Percentiles rank a stretch among this genome's conserved stretches.
These are phyloP conservation scores for Urophycis tenuis DNA, from an alignment of 2,797 vertebrate genomes.

Conservation along the genomic window DNA sequence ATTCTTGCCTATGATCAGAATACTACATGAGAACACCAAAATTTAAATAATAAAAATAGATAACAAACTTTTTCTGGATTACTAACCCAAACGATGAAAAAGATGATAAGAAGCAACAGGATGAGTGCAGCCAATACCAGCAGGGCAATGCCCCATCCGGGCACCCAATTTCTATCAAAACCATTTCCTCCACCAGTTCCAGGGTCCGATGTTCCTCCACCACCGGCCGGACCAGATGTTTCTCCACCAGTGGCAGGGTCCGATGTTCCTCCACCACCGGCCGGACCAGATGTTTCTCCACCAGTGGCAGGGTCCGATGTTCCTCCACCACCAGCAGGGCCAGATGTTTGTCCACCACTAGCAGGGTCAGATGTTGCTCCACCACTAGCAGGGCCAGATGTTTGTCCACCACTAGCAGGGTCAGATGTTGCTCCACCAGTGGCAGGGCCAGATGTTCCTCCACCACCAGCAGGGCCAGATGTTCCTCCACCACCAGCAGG, in stretches of 20 bases:
- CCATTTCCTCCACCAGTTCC: background rate
- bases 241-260: background rate
- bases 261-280: too few species aligned
- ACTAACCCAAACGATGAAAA: constrained; percentile 61
- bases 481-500: too few species aligned
- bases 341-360: too few species aligned
- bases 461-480: too few species aligned
- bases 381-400: background rate
- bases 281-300: too few species aligned
- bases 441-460: background rate
- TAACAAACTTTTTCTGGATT: background rate
- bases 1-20: background rate
- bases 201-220: background rate
- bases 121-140: constrained; percentile 52
- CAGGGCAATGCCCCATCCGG: constrained; percentile 60
- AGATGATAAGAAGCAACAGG: constrained; percentile 57
- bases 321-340: too few species aligned
- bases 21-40: background rate
- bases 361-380: background rate
- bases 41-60: background rate
- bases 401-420: background rate
- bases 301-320: background rate
- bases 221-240: background rate
- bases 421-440: background rate
- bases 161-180: constrained; percentile 28